Conservation (phyloP, 2,113 vertebrate genomes). For the Tenrec ecaudatus region DNA sequence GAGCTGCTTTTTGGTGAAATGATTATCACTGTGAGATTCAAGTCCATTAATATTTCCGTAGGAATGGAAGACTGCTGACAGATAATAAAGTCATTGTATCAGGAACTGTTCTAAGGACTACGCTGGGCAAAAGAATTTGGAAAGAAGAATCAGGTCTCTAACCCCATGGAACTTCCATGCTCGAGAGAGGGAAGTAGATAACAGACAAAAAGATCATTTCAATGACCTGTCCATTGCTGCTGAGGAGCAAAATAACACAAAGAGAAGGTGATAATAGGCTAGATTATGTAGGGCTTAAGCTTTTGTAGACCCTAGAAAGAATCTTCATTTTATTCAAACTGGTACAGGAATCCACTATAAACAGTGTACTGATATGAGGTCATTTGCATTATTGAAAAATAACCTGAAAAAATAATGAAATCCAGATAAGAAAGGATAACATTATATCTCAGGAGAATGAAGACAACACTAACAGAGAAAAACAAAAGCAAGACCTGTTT, state of each 20-base stretch:
- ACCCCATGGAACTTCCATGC: not conserved
- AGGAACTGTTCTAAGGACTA: not conserved
- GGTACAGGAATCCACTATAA: not conserved
- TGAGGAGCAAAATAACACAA: constrained; percentile 8
- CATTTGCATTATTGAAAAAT: not conserved
- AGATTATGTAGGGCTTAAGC: not conserved
- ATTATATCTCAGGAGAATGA: not conserved
- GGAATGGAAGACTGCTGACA: not conserved
- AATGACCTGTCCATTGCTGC: not conserved
- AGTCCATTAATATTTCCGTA: not conserved
- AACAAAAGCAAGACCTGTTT: not conserved
- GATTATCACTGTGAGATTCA: not conserved
- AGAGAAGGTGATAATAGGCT: not conserved
- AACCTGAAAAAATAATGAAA: not conserved
- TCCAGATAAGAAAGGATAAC: not conserved
- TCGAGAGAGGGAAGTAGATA: not conserved
- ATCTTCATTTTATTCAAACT: not conserved
- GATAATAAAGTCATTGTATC: not conserved
- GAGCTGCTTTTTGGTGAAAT: not conserved
- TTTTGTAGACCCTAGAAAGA: not conserved
- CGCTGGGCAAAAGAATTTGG: not conserved
- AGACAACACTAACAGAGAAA: not conserved
- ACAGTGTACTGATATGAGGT: not conserved
- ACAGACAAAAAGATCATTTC: not conserved
- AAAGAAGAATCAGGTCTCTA: not conserved